Percentiles rank a stretch among this genome's conserved stretches.
phyloP scores from a whole-genome alignment of 2,797 vertebrate genomes.

The Pogonophryne albipinna region DNA sequence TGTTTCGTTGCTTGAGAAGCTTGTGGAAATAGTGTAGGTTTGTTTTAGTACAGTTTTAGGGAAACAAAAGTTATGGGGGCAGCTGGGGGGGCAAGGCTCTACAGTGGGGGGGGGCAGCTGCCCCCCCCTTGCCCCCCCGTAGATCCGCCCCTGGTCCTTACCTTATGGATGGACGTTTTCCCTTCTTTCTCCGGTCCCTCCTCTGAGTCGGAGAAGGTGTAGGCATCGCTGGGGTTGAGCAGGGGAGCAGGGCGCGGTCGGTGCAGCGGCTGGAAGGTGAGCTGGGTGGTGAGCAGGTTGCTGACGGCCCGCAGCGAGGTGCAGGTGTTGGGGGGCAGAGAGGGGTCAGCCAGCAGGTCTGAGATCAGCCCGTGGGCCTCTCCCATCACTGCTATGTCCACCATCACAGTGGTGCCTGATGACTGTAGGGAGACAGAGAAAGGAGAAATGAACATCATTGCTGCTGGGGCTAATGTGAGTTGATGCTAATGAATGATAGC shows the following conservation, averaged over 20 bases:
- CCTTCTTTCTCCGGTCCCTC: conserved; percentile 93
- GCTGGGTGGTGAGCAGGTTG: conserved; percentile 95
- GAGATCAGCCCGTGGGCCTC: conserved; percentile 97
- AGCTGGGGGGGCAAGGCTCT: too few species aligned
- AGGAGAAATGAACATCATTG: conserved; percentile 24
- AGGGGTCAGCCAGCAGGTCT: conserved; percentile 95
- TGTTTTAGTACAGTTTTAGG: too few species aligned
- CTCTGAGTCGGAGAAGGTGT: conserved; percentile 94
- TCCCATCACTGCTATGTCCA: conserved; percentile 98
- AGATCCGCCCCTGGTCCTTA: too few species aligned
- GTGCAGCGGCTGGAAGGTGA: conserved; percentile 95
- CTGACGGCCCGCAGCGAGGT: conserved; percentile 95
- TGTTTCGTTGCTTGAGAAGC: too few species aligned
- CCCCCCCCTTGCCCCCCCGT: too few species aligned
- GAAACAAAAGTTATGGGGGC: too few species aligned
- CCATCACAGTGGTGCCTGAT: conserved; percentile 92
- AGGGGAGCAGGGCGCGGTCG: conserved; percentile 84
- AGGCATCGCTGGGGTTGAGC: conserved; percentile 87
- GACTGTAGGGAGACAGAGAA: conserved; percentile 75
- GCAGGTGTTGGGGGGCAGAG: conserved; percentile 94
- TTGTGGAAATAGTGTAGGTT: too few species aligned
- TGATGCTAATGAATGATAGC: conserved; percentile 28
- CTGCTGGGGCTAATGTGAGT: conserved; percentile 15
- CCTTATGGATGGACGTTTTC: conserved; percentile 94
- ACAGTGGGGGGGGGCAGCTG: too few species aligned